Evolutionary conservation across 2,888 invertebrate species (phyloP).

Genomic region (Blera fallax): DNA sequence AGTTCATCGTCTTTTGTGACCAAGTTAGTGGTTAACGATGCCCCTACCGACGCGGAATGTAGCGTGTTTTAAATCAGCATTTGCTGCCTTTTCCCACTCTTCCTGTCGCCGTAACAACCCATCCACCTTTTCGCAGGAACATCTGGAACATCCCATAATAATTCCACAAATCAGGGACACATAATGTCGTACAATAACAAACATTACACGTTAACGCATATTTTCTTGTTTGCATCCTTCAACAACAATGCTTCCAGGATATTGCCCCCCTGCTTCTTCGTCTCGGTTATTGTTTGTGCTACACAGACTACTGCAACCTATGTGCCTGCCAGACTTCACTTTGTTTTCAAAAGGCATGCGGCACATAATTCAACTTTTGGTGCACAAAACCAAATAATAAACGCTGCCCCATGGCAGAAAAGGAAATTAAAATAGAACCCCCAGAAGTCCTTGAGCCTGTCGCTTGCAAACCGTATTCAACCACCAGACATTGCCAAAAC

Average conservation of each 20-base stretch:
- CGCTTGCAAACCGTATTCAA: constrained; percentile 7
- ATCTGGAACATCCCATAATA: background rate
- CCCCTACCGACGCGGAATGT: too few relatives aligned
- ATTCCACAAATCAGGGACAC: background rate
- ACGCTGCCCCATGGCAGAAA: constrained; percentile 14
- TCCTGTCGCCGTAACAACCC: too few relatives aligned
- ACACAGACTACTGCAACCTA: background rate
- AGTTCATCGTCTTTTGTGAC: too few relatives aligned
- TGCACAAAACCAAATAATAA: constrained; percentile 12
- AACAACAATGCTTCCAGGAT: background rate
- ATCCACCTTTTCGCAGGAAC: background rate
- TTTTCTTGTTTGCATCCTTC: background rate
- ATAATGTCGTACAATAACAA: background rate
- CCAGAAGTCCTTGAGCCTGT: constrained; percentile 22
- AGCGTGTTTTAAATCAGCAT: too few relatives aligned
- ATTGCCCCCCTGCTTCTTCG: background rate
- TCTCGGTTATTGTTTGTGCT: background rate
- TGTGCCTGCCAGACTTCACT: background rate
- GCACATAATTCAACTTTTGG: background rate
- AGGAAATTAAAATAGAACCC: constrained; percentile 44
- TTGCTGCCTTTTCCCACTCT: too few relatives aligned
- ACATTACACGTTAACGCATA: background rate
- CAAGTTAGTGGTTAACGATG: too few relatives aligned
- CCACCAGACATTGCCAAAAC: constrained; percentile 9
- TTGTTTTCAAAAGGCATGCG: background rate